Evolutionary conservation across 2,888 invertebrate species (phyloP).

Genomic region (Clusia tigrina): DNA sequence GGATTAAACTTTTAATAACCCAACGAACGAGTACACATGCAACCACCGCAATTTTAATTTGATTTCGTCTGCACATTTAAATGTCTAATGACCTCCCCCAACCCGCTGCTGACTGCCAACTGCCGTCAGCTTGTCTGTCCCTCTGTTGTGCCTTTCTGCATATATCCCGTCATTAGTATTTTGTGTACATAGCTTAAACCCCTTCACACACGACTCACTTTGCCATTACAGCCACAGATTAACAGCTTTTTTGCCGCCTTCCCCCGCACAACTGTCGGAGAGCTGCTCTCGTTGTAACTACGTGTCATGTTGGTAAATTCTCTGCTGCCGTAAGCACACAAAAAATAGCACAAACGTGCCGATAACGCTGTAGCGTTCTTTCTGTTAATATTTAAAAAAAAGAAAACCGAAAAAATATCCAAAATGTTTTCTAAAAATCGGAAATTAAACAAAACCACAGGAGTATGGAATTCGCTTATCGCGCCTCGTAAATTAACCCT

Average conservation of each 20-base stretch:
- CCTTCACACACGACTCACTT: neutral
- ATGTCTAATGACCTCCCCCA: no score
- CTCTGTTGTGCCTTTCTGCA: neutral
- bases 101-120: no score
- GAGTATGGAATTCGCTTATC: constrained; percentile 57
- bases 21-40: no score
- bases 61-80: no score
- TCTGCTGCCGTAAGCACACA: neutral
- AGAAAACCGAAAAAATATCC: no score
- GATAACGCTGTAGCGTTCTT: neutral
- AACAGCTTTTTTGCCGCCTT: constrained; percentile 38
- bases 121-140: no score
- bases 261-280: neutral
- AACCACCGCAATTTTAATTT: no score
- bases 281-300: neutral
- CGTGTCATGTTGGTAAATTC: neutral
- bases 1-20: neutral
- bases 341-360: neutral
- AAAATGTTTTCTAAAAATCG: constrained; percentile 42
- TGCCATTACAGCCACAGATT: constrained; percentile 53
- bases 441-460: constrained; percentile 55
- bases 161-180: neutral
- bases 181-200: neutral
- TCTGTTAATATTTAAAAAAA: no score
- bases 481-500: constrained; percentile 59